A percentile compares a stretch with the other conserved stretches of the same genome.
phyloP scores from a whole-genome alignment of 2,113 vertebrate species.

The Pteropus alecto region DNA sequence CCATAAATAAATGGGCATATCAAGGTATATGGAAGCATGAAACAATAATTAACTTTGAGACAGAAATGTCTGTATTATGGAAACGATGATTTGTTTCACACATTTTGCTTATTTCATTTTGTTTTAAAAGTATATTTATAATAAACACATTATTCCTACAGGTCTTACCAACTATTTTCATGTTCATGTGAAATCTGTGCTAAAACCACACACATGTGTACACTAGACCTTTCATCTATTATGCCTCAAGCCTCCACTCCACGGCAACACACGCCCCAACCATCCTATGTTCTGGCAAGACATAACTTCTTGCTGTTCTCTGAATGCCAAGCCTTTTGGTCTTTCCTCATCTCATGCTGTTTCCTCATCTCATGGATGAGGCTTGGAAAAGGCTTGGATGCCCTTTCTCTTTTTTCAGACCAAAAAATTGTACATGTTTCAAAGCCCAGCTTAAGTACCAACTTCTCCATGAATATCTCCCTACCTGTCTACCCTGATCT shows the following conservation, averaged over 20 bases:
- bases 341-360: not conserved
- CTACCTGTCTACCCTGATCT: not conserved
- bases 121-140: not conserved
- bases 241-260: not conserved
- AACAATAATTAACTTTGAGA: not conserved
- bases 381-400: not conserved
- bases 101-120: constrained; percentile 3
- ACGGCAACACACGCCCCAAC: not conserved
- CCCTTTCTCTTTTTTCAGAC: not conserved
- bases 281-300: not conserved
- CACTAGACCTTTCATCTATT: not conserved
- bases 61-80: not conserved
- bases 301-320: not conserved
- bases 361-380: not conserved
- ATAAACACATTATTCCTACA: not conserved
- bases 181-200: not conserved
- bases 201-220: not conserved
- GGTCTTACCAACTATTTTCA: not conserved
- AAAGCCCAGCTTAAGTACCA: not conserved
- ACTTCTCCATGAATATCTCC: not conserved
- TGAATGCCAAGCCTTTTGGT: not conserved
- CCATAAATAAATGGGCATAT: not conserved
- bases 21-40: not conserved
- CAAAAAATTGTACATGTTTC: not conserved
- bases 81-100: constrained; percentile 1